phyloP scores from a whole-genome alignment of 2,888 invertebrate genomes.

The Dasysyrphus tricinctus region DNA sequence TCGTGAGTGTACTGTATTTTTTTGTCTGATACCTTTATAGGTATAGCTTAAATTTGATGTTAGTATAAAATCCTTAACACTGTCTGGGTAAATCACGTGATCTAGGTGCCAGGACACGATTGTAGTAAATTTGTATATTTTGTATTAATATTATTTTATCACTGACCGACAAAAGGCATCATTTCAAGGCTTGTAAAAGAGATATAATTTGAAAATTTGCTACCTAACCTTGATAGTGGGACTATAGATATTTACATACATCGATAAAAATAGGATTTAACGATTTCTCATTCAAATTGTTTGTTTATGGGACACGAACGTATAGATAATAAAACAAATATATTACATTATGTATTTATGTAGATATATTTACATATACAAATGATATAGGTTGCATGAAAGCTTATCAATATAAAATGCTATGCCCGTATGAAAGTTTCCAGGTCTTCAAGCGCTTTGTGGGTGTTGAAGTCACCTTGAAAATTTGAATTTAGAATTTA shows the following conservation, averaged over 20 bases:
- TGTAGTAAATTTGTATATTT: not conserved
- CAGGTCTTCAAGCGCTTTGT: constrained; percentile 28
- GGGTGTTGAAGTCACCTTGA: constrained; percentile 57
- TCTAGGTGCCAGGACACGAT: constrained; percentile 28
- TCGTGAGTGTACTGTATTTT: not conserved
- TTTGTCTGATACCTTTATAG: not conserved
- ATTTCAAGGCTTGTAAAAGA: not conserved
- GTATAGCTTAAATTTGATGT: not conserved
- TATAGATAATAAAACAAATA: constrained; percentile 4
- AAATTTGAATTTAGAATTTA: not conserved
- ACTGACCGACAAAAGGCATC: constrained; percentile 42
- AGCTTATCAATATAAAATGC: not conserved
- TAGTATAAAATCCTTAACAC: constrained; percentile 43
- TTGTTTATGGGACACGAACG: constrained; percentile 41
- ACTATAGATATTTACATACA: constrained; percentile 20
- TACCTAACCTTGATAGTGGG: constrained; percentile 21
- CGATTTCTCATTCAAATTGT: constrained; percentile 18
- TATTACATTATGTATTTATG: too few species aligned
- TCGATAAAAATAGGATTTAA: constrained; percentile 18
- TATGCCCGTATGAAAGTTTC: constrained; percentile 20
- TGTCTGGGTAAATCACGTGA: not conserved
- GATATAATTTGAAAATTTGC: not conserved
- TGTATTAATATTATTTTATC: not conserved
- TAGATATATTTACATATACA: not conserved
- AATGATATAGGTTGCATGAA: constrained; percentile 42